Evolutionary conservation across 2,113 vertebrate species (phyloP), one percentile per base, ranked within the genome.

Genomic region (Paedocypris sp.): DNA sequence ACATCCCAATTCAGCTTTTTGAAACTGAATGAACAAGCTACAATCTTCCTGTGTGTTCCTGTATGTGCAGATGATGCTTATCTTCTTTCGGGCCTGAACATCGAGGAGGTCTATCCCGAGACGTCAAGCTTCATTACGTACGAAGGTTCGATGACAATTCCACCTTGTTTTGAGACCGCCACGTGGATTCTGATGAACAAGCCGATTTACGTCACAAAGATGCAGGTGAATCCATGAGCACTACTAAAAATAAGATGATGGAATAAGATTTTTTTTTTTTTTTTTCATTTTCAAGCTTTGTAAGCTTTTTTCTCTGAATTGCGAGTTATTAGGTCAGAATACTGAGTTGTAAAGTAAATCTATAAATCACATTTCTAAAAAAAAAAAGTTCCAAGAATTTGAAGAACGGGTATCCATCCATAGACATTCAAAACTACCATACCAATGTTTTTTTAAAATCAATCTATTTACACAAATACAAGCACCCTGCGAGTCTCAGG

Each of bases 101-200:
- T 99, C 48, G 93, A 97, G 72, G 93, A 94, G 70, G 85, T 99
- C 16, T 99, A 99, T 77, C 95, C 95, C 3, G 95, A 99, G 72
- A 99, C 95, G 0, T 85, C 82, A 69, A 98, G 94, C 80, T 99
- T 95, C 73, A 99, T 99, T 73, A 98, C 94, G 0, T 98, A 99
- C 0, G 95, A 99, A 47, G 95, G 95, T 52, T 99, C 95, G 0
- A 96, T 99, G 93, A 99, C 95, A 49, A 92, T 93, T 70, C 95
- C 95, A 6, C 92, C 95, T 9, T 99, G 95, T 76, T 95, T 90
- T 66, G 95, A 99, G 81, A 98, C 95, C 0, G 91, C 88, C 58
- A 98, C 89, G 15, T 99, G 94, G 94, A 91, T 99, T 75, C 88
- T 99, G 79, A 99, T 99, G 94, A 99, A 99, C 82, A 99, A 98